Conservation (phyloP, 2,888 invertebrate genomes). For the Rhyacophila evoluta region DNA sequence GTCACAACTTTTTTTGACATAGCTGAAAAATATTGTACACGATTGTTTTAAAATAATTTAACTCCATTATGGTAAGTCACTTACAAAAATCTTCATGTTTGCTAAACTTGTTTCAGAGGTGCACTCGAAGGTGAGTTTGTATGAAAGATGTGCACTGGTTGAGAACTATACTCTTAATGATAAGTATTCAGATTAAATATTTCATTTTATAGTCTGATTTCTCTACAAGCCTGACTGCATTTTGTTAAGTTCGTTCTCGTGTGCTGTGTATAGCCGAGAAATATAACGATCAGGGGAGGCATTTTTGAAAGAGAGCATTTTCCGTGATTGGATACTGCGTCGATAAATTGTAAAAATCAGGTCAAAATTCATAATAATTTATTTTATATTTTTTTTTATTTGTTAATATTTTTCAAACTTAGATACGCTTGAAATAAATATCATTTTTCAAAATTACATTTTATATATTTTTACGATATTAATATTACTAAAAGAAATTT, state of each 20-base stretch:
- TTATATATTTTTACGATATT: no score
- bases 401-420: no score
- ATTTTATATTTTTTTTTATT: no score
- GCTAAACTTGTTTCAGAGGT: neutral
- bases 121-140: constrained; percentile 19
- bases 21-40: no score
- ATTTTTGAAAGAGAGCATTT: constrained; percentile 28
- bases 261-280: constrained; percentile 2
- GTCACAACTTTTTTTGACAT: no score
- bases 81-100: constrained; percentile 51
- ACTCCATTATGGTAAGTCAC: constrained; percentile 38
- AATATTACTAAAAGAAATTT: no score
- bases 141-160: constrained; percentile 36
- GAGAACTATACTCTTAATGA: constrained; percentile 44
- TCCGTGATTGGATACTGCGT: constrained; percentile 25
- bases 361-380: no score
- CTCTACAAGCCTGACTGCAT: constrained; percentile 38
- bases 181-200: constrained; percentile 38
- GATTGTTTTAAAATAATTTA: no score
- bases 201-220: constrained; percentile 51
- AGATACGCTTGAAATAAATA: no score
- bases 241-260: constrained; percentile 35
- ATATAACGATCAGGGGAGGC: constrained; percentile 20
- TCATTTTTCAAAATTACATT: no score
- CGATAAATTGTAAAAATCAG: no score